Evolutionary conservation across 2,113 vertebrate species (phyloP), one percentile per base, ranked within the genome.

Genomic region (Ancistrus triradiatus): DNA sequence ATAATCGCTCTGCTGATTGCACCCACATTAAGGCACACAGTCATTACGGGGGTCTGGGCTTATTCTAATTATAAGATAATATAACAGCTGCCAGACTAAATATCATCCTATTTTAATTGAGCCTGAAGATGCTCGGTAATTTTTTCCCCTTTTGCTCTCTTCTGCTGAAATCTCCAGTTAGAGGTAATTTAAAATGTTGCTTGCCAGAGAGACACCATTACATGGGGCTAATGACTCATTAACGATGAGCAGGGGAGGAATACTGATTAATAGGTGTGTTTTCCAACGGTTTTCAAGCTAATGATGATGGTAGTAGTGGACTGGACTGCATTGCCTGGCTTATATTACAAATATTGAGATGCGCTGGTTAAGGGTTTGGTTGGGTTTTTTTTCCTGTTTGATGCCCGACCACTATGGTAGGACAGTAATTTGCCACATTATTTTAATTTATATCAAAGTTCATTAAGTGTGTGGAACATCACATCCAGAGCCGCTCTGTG

Each of bases 231-330:
- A 83, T 85, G 80, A 83, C 64, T 80, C 75, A 84, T 83, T 81
- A 83, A 77, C 68, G 78, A 76, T 58, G 70, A 73, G 70, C 72
- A 67, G 63, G 69, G 68, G 66, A 82, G 76, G 77, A 79, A 75
- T 77, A 76, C 78, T 85, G 75, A 82, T 83, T 81, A 77, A 81
- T 78, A 80, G 73, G 78, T 80, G 75, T 75, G 77, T 78, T 84
- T 79, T 78, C 59, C 49, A 74, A 81, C 70, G 76, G 70, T 77
- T 75, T 72, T 74, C 31, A 40, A 63, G 63, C 67, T 74, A 70
- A 71, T 76, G 56, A 80, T 71, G 46, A 58, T 66, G 66, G 67
- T 61, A 25, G 76, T 58, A 59, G 48, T 59, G 66, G 46, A 52
- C 50, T 59, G 53, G 40, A 8, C 22, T 37, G 57, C 47, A 28